Conservation (phyloP, 2,113 vertebrate genomes). For the Chionodraco myersi region DNA sequence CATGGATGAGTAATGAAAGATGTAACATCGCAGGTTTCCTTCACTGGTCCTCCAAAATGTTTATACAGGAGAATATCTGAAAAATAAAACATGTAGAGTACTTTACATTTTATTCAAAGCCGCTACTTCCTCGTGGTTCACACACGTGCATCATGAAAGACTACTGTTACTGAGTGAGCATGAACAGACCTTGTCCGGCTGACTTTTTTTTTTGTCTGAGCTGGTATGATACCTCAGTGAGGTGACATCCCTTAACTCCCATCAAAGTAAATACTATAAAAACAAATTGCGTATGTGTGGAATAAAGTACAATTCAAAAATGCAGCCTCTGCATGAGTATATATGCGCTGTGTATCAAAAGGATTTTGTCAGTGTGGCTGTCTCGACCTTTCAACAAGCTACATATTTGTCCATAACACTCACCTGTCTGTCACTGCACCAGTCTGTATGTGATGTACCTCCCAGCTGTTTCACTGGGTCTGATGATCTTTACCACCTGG, state of each 20-base stretch:
- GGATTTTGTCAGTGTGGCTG: not conserved
- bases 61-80: constrained; percentile 8
- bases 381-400: not conserved
- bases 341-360: not conserved
- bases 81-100: not conserved
- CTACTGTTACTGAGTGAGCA: too few species aligned
- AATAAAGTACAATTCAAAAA: not conserved
- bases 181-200: too few species aligned
- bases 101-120: not conserved
- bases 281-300: too few species aligned
- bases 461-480: constrained; percentile 95
- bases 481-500: constrained; percentile 98
- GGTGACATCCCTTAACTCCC: too few species aligned
- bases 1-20: not conserved
- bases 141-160: not conserved
- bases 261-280: not conserved
- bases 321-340: not conserved
- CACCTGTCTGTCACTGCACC: constrained; percentile 86
- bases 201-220: too few species aligned
- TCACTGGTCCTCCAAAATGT: constrained; percentile 12
- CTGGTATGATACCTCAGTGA: too few species aligned
- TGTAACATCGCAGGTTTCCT: not conserved
- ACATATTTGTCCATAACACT: not conserved
- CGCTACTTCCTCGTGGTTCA: not conserved
- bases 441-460: constrained; percentile 98